Evolutionary conservation across 2,888 invertebrate genomes (phyloP).

Genomic region (Caenorhabditis virilis): DNA sequence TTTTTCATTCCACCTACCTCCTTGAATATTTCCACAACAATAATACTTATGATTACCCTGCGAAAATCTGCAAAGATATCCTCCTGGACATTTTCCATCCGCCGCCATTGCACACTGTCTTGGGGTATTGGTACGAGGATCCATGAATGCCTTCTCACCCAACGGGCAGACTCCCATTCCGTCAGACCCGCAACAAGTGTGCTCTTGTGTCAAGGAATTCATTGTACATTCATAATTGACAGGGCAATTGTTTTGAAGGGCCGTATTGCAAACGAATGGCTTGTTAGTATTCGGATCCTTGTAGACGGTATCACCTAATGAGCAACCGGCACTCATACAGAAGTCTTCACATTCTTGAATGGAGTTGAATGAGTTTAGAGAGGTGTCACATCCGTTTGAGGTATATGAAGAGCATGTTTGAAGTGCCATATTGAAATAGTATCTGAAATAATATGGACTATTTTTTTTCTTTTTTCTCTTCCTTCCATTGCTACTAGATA

Average conservation of each 20-base stretch:
- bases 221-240: conserved; percentile 43
- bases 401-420: conserved; percentile 54
- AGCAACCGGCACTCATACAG: conserved; percentile 51
- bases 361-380: conserved; percentile 55
- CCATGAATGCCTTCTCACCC: conserved; percentile 56
- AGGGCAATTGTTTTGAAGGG: conserved; percentile 51
- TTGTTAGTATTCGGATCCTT: conserved; percentile 51
- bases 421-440: conserved; percentile 56
- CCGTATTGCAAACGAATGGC: conserved; percentile 50
- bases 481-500: not conserved
- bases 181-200: conserved; percentile 50
- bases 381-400: conserved; percentile 58
- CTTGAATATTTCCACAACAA: conserved; percentile 50
- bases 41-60: conserved; percentile 50
- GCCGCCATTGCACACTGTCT: conserved; percentile 55
- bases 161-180: conserved; percentile 50
- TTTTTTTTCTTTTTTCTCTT: conserved; percentile 1
- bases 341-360: conserved; percentile 57
- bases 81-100: conserved; percentile 49
- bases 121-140: conserved; percentile 44
- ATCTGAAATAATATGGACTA: conserved; percentile 35
- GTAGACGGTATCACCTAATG: conserved; percentile 50
- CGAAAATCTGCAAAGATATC: conserved; percentile 49
- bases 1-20: no score
- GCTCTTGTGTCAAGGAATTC: conserved; percentile 45